phyloP scores from a whole-genome alignment of 1,140 invertebrate genomes.

The Paracyclopina nana region DNA sequence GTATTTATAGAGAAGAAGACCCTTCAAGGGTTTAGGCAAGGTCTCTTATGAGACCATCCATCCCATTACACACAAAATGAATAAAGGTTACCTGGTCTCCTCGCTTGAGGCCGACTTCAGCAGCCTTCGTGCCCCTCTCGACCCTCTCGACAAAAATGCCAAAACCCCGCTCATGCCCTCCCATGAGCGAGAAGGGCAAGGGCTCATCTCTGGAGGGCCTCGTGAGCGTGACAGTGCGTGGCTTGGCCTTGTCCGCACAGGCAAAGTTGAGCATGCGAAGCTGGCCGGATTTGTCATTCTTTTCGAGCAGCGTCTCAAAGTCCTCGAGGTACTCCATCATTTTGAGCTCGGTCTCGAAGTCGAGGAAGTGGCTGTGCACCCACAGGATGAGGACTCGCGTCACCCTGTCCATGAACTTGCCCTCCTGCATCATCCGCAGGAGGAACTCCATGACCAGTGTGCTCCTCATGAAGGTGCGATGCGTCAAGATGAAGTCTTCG shows the following conservation, averaged over 20 bases:
- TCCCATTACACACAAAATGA: too few species aligned
- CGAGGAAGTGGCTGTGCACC: slow-evolving; percentile 99
- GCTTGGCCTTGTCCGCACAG: slow-evolving; percentile 81
- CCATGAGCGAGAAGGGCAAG: slow-evolving; percentile 74
- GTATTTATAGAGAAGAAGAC: not conserved
- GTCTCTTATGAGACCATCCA: too few species aligned
- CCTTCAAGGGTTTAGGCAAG: too few species aligned
- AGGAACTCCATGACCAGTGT: slow-evolving; percentile 68
- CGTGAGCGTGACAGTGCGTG: slow-evolving; percentile 69
- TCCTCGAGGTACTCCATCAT: slow-evolving; percentile 94
- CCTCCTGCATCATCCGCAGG: slow-evolving; percentile 66
- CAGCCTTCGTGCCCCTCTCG: slow-evolving; percentile 48
- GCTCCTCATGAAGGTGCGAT: slow-evolving; percentile 77
- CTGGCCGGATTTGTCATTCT: slow-evolving; percentile 25
- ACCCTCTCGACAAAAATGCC: slow-evolving; percentile 80
- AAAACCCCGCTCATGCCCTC: slow-evolving; percentile 64
- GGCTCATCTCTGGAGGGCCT: slow-evolving; percentile 74
- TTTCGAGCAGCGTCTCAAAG: slow-evolving; percentile 64
- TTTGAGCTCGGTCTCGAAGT: slow-evolving; percentile 84
- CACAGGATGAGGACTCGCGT: slow-evolving; percentile 83
- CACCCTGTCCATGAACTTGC: slow-evolving; percentile 59
- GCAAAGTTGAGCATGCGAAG: slow-evolving; percentile 72
- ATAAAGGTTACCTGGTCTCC: slow-evolving; percentile 92
- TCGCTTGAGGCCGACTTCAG: slow-evolving; percentile 83
- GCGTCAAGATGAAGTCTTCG: slow-evolving; percentile 94